Conservation (phyloP, 2,888 invertebrate genomes). For the Meganola albula region DNA sequence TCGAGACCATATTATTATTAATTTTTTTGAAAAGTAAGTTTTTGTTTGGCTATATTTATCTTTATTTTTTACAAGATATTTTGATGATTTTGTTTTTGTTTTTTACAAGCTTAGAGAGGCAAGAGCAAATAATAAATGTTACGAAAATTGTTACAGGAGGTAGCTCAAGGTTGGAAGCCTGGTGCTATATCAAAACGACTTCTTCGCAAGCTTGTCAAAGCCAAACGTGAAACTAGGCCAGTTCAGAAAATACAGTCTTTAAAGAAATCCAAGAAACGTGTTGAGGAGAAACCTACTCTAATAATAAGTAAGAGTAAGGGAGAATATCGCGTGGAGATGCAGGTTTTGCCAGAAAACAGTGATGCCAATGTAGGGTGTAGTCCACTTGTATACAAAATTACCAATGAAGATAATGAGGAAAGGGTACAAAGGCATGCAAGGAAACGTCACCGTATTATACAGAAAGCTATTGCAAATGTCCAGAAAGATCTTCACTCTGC, state of each 20-base stretch:
- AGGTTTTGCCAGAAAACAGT: slow-evolving; percentile 30
- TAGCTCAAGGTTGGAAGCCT: slow-evolving; percentile 57
- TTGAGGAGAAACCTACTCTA: slow-evolving; percentile 50
- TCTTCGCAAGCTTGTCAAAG: slow-evolving; percentile 45
- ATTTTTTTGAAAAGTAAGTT: too few relatives aligned
- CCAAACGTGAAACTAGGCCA: slow-evolving; percentile 32
- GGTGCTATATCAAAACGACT: slow-evolving; percentile 60
- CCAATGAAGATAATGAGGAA: slow-evolving; percentile 40
- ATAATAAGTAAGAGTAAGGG: slow-evolving; percentile 52
- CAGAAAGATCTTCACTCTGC: slow-evolving; percentile 48
- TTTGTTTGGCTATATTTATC: too few relatives aligned
- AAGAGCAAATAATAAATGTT: too few relatives aligned
- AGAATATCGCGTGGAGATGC: slow-evolving; percentile 55
- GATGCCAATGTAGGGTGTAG: slow-evolving; percentile 30
- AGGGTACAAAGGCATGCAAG: slow-evolving; percentile 35
- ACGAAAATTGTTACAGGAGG: slow-evolving; percentile 35
- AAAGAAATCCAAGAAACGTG: slow-evolving; percentile 42
- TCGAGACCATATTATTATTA: too few relatives aligned
- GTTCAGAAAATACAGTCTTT: slow-evolving; percentile 26
- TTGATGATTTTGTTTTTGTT: slow-evolving; percentile 6
- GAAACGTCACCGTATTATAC: slow-evolving; percentile 33
- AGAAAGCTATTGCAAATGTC: slow-evolving; percentile 35
- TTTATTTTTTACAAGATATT: too few relatives aligned
- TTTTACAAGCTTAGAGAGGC: too few relatives aligned
- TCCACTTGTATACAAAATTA: slow-evolving; percentile 54